These are phyloP conservation scores for Thaleichthys pacificus DNA, from an alignment of 2,797 vertebrate genomes.

Conservation along the genomic window DNA sequence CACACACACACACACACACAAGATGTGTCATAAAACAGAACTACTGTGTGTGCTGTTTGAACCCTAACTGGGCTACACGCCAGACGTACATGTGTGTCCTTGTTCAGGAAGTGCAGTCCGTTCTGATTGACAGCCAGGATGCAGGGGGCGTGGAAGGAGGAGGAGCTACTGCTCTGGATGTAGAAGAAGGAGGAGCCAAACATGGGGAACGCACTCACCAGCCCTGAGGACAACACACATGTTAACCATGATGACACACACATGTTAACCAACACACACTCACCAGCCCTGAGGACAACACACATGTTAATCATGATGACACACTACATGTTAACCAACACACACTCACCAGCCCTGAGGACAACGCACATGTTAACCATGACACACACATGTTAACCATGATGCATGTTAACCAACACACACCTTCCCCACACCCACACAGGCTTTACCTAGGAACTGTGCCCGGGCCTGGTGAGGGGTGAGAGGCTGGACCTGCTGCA, in stretches of 20 bases:
- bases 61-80: neutral
- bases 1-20: neutral
- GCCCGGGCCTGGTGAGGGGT: conserved; percentile 93
- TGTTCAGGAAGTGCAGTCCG: conserved; percentile 92
- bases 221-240: conserved; percentile 71
- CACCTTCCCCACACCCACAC: neutral
- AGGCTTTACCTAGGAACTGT: conserved; percentile 89
- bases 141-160: conserved; percentile 83
- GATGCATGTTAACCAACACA: conserved; percentile 56
- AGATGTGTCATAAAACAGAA: too few species aligned
- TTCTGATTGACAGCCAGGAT: conserved; percentile 94
- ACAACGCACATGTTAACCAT: conserved; percentile 32
- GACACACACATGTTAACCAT: neutral
- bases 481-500: conserved; percentile 88
- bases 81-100: conserved; percentile 87
- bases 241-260: neutral
- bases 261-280: neutral
- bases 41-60: too few species aligned
- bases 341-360: neutral
- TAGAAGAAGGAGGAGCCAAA: conserved; percentile 98
- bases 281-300: neutral
- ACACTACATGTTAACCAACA: conserved; percentile 56
- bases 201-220: conserved; percentile 92
- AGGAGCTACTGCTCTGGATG: conserved; percentile 91
- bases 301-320: neutral